Conservation (phyloP, 1,140 invertebrate genomes). For the Linepithema humile region DNA sequence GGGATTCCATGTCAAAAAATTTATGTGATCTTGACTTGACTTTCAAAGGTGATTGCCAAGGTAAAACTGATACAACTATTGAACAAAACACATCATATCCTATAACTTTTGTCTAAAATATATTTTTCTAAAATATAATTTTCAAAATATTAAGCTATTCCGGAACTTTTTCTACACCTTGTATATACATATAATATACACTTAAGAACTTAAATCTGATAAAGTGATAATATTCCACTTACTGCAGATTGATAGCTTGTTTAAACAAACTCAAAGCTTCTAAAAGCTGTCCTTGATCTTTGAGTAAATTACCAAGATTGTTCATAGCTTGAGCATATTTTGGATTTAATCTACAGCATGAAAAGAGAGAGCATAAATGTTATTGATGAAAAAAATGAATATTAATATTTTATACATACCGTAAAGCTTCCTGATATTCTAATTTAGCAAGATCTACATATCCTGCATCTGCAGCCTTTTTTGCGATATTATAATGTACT, state of each 20-base stretch:
- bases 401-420: conserved; percentile 82
- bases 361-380: conserved; percentile 1
- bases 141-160: not conserved
- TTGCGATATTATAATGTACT: conserved; percentile 98
- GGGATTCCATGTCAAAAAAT: not conserved
- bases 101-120: not conserved
- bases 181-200: no score
- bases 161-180: not conserved
- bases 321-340: conserved; percentile 98
- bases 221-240: conserved; percentile 66
- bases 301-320: conserved; percentile 97
- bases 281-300: conserved; percentile 89
- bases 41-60: not conserved
- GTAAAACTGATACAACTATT: not conserved
- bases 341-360: conserved; percentile 89
- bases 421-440: conserved; percentile 92
- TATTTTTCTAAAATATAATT: not conserved
- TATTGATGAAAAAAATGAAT: conserved; percentile 22
- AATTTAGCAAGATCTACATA: conserved; percentile 88
- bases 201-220: no score
- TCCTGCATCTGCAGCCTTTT: conserved; percentile 92
- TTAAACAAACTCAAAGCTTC: conserved; percentile 92
- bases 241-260: conserved; percentile 91
- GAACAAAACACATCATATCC: not conserved
- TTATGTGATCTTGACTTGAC: not conserved